Base-by-base conservation (phyloP, 2,797 vertebrate genomes). In the Pteronotus mesoamericanus region DNA sequence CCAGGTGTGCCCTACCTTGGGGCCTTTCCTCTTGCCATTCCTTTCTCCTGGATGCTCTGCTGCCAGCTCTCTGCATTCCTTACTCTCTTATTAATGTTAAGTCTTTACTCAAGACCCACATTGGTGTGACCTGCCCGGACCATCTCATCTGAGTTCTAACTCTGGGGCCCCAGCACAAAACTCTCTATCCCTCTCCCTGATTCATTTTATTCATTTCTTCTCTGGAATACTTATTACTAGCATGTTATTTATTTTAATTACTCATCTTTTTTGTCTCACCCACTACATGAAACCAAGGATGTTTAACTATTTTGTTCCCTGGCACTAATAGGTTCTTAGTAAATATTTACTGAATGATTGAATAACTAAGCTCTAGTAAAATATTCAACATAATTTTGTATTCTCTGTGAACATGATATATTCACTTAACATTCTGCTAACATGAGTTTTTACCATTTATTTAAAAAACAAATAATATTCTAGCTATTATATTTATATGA, bases 291-390 rank as follows among this genome's bases (percentile, higher is more conserved):
- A 74, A 68, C 32, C n/a, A 68, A 48, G 10, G 24, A 68, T 22
- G 57, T 55, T 42, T 44, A 4, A 66, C 44, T 88, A 0, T 71
- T 95, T 83, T 71, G 5, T 85, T 92, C 24, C 24, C 15, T 68
- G 26, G 26, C 29, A 29, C 26, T 6, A 78, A 46, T 14, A 61
- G n/a, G 26, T 59, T 85, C 53, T 82, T 21, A 72, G 51, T 55
- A 89, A 89, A 72, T 93, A 77, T 77, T 69, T 93, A 59, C 12
- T 69, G 46, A 89, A 61, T 42, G 37, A 53, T 9, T 21, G 8
- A 94, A 86, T 64, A 61, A 86, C 77, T 66, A 88, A 57, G 26
- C 39, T 48, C n/a, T 26, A 34, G 10, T 46, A 75, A 96, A 86
- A 88, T 66, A 93, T 48, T 82, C 29, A 42, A 10, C 44, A 34